Evolutionary conservation across 2,888 invertebrate genomes (phyloP), one percentile per base, ranked within the genome.

Genomic region (Melanophora roralis): DNA sequence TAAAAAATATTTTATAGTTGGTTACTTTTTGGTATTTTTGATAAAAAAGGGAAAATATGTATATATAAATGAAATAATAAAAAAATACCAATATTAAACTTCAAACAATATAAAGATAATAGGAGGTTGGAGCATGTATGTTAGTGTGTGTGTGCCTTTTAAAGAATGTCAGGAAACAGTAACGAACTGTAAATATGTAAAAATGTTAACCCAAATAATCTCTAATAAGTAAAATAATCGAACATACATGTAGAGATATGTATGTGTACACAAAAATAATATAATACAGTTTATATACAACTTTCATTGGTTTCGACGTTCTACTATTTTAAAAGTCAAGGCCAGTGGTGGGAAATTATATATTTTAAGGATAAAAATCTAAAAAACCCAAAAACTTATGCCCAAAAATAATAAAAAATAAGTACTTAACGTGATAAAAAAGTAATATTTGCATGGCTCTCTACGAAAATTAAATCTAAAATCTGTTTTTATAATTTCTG

Each of bases 151-250:
- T 47, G 11, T 43, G 43, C 16, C n/a, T 14, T 51, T 2, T 32
- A n/a, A n/a, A 34, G 14, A 64, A 65, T 47, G 51, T 16, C 81
- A 78, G 71, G 67, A 72, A 79, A 59, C 76, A 47, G 79, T 74
- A 82, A 76, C 72, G 80, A 80, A 76, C 68, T 80, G 68, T 47
- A 57, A 81, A 69, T 65, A 69, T 51, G 59, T 45, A 27, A 27
- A 60, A 69, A 65, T 62, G 71, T 71, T 72, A 71, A 75, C 62
- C 67, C 62, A 77, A 81, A 81, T 81, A 78, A 78, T 71, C 69
- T 78, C 36, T 78, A 78, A 78, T 75, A 81, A 81, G 81, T 78
- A 62, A 59, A 23, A 75, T 45, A 81, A 60, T 45, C 67, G n/a
- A n/a, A 69, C n/a, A 67, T 27, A 60, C 7, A 27, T 27, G 27